A percentile compares a stretch with the other conserved stretches of the same genome.
Evolutionary conservation across 2,888 invertebrate genomes (phyloP).

Genomic region (Notodonta ziczac): DNA sequence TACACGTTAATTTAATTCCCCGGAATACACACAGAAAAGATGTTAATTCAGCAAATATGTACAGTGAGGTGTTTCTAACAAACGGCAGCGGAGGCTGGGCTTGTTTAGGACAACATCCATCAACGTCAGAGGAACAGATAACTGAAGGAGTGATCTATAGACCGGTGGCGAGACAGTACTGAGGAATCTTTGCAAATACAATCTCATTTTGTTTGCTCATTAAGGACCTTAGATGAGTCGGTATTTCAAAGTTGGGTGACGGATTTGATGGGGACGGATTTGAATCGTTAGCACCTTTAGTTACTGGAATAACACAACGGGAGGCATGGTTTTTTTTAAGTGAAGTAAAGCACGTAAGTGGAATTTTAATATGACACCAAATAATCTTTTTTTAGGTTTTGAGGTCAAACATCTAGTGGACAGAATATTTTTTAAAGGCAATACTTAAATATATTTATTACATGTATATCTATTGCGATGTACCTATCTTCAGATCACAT

Average conservation of each 20-base stretch:
- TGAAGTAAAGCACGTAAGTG: too few species aligned
- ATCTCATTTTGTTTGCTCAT: slow-evolving; percentile 11
- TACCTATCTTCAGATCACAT: too few species aligned
- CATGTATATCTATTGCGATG: too few species aligned
- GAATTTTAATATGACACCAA: too few species aligned
- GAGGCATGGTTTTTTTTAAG: too few species aligned
- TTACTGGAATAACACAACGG: too few species aligned
- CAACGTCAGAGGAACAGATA: slow-evolving; percentile 58
- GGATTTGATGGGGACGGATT: not conserved
- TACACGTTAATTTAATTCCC: slow-evolving; percentile 10
- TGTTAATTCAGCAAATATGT: slow-evolving; percentile 37
- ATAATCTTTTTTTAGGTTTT: too few species aligned
- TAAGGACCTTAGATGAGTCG: not conserved
- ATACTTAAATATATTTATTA: too few species aligned
- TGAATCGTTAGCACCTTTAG: too few species aligned
- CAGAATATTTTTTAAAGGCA: too few species aligned
- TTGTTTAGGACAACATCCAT: slow-evolving; percentile 60
- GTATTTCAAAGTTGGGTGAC: not conserved
- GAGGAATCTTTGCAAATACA: slow-evolving; percentile 7
- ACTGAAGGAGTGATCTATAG: slow-evolving; percentile 57
- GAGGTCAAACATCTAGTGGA: too few species aligned
- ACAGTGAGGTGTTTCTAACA: slow-evolving; percentile 27
- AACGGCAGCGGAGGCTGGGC: slow-evolving; percentile 20
- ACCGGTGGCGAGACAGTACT: slow-evolving; percentile 25
- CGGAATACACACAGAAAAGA: slow-evolving; percentile 16